Percentiles rank a stretch among this genome's conserved stretches.
phyloP scores from a whole-genome alignment of 2,113 vertebrate genomes.

The Balaenoptera acutorostrata region DNA sequence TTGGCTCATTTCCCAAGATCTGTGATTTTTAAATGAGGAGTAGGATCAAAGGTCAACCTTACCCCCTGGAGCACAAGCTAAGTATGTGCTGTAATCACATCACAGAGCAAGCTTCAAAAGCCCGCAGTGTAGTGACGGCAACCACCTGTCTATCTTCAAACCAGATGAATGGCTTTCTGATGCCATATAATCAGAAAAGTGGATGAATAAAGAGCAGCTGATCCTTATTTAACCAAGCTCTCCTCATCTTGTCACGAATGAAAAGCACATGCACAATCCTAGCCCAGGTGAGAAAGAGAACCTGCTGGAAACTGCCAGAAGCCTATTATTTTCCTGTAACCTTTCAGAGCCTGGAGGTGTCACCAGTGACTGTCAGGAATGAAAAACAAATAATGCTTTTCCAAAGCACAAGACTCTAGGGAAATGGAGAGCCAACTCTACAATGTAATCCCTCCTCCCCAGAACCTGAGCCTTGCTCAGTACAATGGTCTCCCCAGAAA shows the following conservation, averaged over 20 bases:
- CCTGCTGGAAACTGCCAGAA: neutral
- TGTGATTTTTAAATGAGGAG: slow-evolving; percentile 51
- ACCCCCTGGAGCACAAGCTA: slow-evolving; percentile 24
- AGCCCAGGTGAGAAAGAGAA: neutral
- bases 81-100: slow-evolving; percentile 16
- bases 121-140: neutral
- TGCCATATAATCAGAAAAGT: slow-evolving; percentile 5
- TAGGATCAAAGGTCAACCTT: slow-evolving; percentile 32
- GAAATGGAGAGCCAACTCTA: neutral
- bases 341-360: neutral
- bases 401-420: neutral
- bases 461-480: neutral
- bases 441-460: neutral
- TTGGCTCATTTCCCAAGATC: slow-evolving; percentile 34
- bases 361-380: neutral
- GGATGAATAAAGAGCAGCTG: neutral
- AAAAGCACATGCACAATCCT: neutral
- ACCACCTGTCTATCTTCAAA: slow-evolving; percentile 26
- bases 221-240: slow-evolving; percentile 40
- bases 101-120: slow-evolving; percentile 32
- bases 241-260: slow-evolving; percentile 20
- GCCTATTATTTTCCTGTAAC: neutral
- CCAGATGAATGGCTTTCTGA: slow-evolving; percentile 10
- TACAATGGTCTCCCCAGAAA: neutral
- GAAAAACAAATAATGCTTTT: neutral